These are phyloP conservation scores for Pachycephala philippinensis DNA, from an alignment of 2,113 vertebrate genomes.

Conservation along the genomic window DNA sequence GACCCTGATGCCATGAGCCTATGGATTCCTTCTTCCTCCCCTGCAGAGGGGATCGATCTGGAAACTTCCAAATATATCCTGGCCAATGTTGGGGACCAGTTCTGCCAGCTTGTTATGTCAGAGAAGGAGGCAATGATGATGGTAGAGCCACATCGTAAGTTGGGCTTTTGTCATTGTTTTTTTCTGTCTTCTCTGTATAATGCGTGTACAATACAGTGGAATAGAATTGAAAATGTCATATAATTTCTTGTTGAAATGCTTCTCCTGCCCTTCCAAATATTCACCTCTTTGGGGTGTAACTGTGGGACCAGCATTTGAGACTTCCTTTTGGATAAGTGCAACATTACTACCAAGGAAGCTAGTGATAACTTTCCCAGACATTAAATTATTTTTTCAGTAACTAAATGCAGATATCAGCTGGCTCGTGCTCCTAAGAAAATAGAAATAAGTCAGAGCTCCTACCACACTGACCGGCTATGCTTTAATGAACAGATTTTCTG, in stretches of 20 bases:
- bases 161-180: not conserved
- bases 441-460: not conserved
- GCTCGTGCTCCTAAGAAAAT: not conserved
- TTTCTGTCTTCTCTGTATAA: not conserved
- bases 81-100: conserved; percentile 98
- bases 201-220: not conserved
- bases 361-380: not conserved
- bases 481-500: not conserved
- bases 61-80: conserved; percentile 98
- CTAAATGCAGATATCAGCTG: not conserved
- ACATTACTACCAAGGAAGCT: not conserved
- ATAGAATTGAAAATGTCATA: not conserved
- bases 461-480: not conserved
- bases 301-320: not conserved
- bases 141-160: conserved; percentile 98
- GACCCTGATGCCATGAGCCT: conserved; percentile 96
- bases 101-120: conserved; percentile 98
- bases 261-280: not conserved
- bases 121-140: conserved; percentile 99
- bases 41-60: conserved; percentile 91
- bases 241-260: not conserved
- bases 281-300: not conserved
- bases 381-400: not conserved
- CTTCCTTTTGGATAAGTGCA: not conserved
- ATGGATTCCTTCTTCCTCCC: conserved; percentile 88